Evolutionary conservation across 2,797 vertebrate genomes (phyloP).

Genomic region (Hylomyscus alleni): DNA sequence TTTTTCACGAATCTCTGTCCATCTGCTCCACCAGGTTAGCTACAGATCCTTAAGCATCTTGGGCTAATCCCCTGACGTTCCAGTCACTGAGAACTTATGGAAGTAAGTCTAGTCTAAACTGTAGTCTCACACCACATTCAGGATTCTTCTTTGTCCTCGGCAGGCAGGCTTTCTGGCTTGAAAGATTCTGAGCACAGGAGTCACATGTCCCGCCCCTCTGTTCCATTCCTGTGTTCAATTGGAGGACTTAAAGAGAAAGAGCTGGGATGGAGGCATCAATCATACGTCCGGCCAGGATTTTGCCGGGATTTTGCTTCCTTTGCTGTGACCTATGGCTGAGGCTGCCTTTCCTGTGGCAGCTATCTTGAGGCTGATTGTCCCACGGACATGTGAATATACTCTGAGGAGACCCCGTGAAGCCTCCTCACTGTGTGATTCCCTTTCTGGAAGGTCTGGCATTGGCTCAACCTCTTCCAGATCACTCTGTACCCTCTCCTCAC

Average conservation of each 20-base stretch:
- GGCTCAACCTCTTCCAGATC: neutral
- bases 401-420: neutral
- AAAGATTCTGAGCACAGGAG: neutral
- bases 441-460: neutral
- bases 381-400: neutral
- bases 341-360: neutral
- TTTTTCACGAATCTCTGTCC: neutral
- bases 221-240: neutral
- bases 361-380: neutral
- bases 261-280: neutral
- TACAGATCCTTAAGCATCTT: conserved; percentile 5
- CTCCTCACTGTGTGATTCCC: neutral
- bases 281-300: neutral
- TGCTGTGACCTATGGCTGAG: neutral
- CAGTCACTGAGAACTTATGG: neutral
- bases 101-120: neutral
- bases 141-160: neutral
- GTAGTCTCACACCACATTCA: neutral
- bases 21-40: neutral
- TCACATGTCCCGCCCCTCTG: neutral
- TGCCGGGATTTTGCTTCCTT: neutral
- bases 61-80: neutral
- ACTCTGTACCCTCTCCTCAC: neutral
- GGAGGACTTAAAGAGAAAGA: neutral
- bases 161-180: neutral